A percentile compares a stretch with the other conserved stretches of the same genome.
Evolutionary conservation across 2,113 vertebrate species (phyloP).

Genomic region (Muscicapa adusta): DNA sequence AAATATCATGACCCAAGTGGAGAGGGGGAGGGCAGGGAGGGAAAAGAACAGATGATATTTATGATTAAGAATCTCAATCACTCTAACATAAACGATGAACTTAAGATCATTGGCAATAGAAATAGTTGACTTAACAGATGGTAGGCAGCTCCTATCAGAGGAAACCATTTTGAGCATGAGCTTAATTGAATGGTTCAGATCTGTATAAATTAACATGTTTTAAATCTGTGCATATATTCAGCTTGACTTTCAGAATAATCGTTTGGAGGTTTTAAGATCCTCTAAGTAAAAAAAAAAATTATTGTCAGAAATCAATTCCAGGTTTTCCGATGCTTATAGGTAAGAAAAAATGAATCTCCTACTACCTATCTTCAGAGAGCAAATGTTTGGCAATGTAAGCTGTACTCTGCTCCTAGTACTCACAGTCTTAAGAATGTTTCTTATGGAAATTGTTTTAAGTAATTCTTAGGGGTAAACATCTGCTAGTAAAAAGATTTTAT

Average conservation of each 20-base stretch:
- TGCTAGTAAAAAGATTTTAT: constrained; percentile 27
- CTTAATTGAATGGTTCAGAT: constrained; percentile 65
- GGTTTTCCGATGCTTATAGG: not conserved
- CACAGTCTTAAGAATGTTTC: not conserved
- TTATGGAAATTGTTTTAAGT: constrained; percentile 16
- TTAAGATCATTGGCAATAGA: constrained; percentile 63
- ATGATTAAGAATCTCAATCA: constrained; percentile 51
- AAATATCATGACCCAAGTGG: constrained; percentile 4
- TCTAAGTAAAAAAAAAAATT: not conserved
- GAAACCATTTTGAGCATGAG: constrained; percentile 52
- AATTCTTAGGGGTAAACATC: constrained; percentile 53
- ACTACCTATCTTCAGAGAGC: not conserved
- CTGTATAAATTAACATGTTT: constrained; percentile 74
- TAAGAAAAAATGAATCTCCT: not conserved
- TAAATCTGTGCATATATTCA: constrained; percentile 42
- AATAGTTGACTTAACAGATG: constrained; percentile 73
- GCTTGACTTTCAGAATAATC: constrained; percentile 27
- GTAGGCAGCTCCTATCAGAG: constrained; percentile 58
- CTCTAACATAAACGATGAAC: constrained; percentile 32
- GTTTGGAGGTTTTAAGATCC: not conserved
- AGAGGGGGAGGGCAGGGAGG: not conserved
- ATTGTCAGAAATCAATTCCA: not conserved
- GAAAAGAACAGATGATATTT: constrained; percentile 58
- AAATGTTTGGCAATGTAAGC: not conserved
- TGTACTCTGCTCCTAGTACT: not conserved